phyloP scores from a whole-genome alignment of 2,113 vertebrate genomes.

The Progne subis region DNA sequence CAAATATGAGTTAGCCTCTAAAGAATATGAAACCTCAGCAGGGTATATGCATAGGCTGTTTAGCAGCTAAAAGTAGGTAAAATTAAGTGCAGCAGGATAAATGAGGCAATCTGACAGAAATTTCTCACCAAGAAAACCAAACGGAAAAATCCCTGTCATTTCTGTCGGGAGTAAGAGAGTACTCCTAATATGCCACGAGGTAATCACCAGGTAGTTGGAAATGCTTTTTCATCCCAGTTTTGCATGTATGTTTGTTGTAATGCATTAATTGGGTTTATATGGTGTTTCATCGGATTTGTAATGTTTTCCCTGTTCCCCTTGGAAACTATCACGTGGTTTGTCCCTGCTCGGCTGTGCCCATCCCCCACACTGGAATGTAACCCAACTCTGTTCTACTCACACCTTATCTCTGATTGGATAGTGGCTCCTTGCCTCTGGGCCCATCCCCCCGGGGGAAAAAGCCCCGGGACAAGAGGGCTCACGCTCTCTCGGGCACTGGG shows the following conservation, averaged over 20 bases:
- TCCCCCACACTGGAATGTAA: too few relatives aligned
- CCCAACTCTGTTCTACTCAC: too few relatives aligned
- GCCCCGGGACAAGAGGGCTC: too few relatives aligned
- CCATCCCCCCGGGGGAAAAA: too few relatives aligned
- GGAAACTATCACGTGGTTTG: too few relatives aligned
- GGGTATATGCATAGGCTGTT: neutral
- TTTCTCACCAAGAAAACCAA: neutral
- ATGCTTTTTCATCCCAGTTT: neutral
- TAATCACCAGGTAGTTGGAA: neutral
- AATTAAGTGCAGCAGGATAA: neutral
- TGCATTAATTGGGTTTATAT: too few relatives aligned
- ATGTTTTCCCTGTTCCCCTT: too few relatives aligned
- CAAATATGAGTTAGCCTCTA: neutral
- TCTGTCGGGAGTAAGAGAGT: neutral
- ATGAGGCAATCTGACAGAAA: neutral
- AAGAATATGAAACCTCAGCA: neutral
- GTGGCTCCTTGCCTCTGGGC: too few relatives aligned
- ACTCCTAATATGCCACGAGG: neutral
- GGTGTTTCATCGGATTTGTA: too few relatives aligned
- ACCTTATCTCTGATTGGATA: too few relatives aligned
- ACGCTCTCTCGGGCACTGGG: too few relatives aligned
- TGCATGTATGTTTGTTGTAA: neutral
- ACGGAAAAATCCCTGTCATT: neutral
- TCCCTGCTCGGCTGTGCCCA: too few relatives aligned
- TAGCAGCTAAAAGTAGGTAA: neutral